Evolutionary conservation across 2,888 invertebrate species (phyloP).

Genomic region (Heliconius ethilla): DNA sequence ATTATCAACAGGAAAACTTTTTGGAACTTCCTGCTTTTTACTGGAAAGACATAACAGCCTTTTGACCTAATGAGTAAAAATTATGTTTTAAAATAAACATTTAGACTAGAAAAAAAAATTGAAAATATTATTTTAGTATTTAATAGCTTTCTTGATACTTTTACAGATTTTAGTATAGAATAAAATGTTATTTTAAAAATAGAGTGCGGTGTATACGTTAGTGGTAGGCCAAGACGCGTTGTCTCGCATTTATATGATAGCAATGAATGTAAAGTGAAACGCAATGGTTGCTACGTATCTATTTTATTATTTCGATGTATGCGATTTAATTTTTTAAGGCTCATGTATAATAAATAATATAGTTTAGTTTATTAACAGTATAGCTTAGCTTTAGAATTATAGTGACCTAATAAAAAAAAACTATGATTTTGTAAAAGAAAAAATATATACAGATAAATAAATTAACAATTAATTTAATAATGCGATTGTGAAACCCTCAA

Average conservation of each 20-base stretch:
- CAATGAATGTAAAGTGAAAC: too few species aligned
- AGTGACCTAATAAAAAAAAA: too few species aligned
- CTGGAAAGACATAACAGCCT: not conserved
- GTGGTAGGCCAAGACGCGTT: too few species aligned
- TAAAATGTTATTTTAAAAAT: constrained; percentile 6
- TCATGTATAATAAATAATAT: not conserved
- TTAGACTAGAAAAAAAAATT: not conserved
- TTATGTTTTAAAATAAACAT: not conserved
- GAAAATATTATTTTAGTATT: too few species aligned
- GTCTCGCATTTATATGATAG: too few species aligned
- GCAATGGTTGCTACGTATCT: too few species aligned
- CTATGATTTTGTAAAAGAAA: too few species aligned
- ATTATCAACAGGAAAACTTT: not conserved
- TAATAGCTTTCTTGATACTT: not conserved
- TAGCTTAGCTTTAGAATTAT: not conserved
- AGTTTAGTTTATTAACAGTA: not conserved
- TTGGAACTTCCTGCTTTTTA: not conserved
- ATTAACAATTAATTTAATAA: too few species aligned
- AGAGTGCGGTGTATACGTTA: too few species aligned
- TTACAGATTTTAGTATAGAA: not conserved
- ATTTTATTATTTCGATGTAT: too few species aligned
- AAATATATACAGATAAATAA: too few species aligned
- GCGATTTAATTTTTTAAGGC: too few species aligned
- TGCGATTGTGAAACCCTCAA: not conserved
- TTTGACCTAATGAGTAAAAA: not conserved